These are phyloP conservation scores for Mormyrops boulengeri DNA, from an alignment of 2,797 vertebrate genomes.

Conservation along the genomic window DNA sequence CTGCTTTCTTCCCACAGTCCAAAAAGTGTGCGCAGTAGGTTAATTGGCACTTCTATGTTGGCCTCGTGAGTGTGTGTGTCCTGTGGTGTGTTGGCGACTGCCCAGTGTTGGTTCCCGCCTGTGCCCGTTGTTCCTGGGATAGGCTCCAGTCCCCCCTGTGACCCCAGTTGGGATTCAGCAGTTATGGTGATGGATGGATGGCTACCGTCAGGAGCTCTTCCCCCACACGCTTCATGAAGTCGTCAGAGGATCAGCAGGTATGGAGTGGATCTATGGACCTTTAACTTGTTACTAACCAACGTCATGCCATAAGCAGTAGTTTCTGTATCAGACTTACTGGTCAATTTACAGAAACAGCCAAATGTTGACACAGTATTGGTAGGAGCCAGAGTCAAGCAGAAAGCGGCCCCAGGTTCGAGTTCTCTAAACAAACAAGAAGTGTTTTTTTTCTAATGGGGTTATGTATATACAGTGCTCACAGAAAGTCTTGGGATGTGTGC, in stretches of 20 bases:
- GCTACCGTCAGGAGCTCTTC: background rate
- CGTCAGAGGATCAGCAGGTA: background rate
- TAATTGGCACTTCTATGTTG: too few relatives aligned
- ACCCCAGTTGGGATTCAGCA: too few relatives aligned
- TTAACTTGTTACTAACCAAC: background rate
- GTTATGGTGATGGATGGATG: background rate
- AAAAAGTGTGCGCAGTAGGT: too few relatives aligned
- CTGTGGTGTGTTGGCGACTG: too few relatives aligned
- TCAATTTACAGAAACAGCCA: background rate
- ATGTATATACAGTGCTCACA: background rate
- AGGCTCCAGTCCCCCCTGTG: too few relatives aligned
- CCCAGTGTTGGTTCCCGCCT: too few relatives aligned
- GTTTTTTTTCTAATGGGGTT: background rate
- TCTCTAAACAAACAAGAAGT: background rate
- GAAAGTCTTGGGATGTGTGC: background rate
- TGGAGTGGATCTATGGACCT: background rate
- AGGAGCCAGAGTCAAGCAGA: background rate
- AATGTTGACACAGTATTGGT: background rate
- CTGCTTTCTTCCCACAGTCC: too few relatives aligned
- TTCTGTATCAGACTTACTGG: background rate
- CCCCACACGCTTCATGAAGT: background rate
- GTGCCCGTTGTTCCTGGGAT: too few relatives aligned
- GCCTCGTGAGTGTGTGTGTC: too few relatives aligned
- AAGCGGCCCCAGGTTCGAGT: background rate
- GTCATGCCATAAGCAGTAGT: background rate